Evolutionary conservation across 2,888 invertebrate species (phyloP).

Genomic region (Saturnia pavonia): DNA sequence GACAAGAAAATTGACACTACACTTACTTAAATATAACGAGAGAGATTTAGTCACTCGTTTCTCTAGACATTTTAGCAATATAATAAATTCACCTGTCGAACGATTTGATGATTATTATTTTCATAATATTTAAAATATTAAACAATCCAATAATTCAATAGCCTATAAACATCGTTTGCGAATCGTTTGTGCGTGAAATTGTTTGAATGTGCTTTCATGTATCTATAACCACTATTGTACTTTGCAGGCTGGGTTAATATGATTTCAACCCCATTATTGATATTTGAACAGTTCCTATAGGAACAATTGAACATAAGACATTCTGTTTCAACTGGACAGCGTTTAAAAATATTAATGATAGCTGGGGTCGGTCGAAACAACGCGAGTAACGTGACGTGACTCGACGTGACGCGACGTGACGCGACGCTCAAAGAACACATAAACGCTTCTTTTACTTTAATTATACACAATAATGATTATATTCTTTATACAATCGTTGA

Average conservation of each 20-base stretch:
- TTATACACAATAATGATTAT: conserved; percentile 56
- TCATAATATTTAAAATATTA: not conserved
- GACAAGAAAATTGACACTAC: conserved; percentile 60
- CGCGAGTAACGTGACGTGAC: no score
- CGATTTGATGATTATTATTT: conserved; percentile 6
- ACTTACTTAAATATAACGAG: conserved; percentile 17
- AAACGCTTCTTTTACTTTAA: conserved; percentile 46
- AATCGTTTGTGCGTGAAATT: conserved; percentile 44
- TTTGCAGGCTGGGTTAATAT: conserved; percentile 61
- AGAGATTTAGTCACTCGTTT: conserved; percentile 15
- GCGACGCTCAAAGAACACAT: not conserved
- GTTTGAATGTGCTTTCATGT: conserved; percentile 38
- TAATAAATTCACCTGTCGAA: not conserved
- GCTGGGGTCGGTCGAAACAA: no score
- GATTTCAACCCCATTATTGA: not conserved
- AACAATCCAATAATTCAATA: not conserved
- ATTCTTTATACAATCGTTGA: conserved; percentile 73
- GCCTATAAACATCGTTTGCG: conserved; percentile 9
- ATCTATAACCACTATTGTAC: conserved; percentile 68
- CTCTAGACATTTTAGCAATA: conserved; percentile 14
- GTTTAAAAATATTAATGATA: not conserved
- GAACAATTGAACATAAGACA: conserved; percentile 24
- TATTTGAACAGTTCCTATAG: conserved; percentile 4
- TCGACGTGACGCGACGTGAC: no score
- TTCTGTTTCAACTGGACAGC: not conserved